These are phyloP conservation scores for Pachypsylla venusta DNA, from an alignment of 1,140 invertebrate genomes.

Conservation along the genomic window DNA sequence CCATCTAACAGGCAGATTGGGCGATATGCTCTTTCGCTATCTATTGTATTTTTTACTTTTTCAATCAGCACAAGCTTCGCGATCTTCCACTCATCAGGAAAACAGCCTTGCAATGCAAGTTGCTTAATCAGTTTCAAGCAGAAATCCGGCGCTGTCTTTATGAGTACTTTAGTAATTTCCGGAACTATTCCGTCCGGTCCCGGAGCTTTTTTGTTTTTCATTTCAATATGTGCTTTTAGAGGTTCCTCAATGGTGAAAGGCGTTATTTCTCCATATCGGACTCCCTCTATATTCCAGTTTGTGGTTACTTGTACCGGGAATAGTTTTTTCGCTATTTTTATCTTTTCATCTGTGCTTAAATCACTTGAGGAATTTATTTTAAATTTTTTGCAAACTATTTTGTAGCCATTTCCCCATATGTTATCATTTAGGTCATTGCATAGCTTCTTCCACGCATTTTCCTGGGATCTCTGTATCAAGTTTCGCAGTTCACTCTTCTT, in stretches of 20 bases:
- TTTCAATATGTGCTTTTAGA: constrained; percentile 13
- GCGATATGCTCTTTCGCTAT: too few relatives aligned
- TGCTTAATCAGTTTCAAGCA: constrained; percentile 17
- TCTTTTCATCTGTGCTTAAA: background rate
- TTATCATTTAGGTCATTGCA: background rate
- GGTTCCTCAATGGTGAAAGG: too few relatives aligned
- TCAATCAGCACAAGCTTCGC: constrained; percentile 16
- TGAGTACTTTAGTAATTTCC: constrained; percentile 22
- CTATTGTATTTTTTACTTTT: constrained; percentile 19
- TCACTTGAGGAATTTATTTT: background rate
- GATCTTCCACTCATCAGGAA: constrained; percentile 18
- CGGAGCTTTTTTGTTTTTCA: constrained; percentile 26
- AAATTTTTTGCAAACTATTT: constrained; percentile 4
- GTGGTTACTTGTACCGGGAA: background rate
- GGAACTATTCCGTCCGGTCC: constrained; percentile 26
- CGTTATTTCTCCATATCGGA: background rate
- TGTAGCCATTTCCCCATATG: background rate
- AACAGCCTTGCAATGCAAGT: constrained; percentile 12
- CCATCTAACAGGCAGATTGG: too few relatives aligned
- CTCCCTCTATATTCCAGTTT: background rate
- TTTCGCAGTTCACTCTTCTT: background rate
- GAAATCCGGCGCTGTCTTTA: background rate
- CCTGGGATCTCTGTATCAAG: background rate
- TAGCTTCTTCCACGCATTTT: background rate
- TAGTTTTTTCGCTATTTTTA: constrained; percentile 1